phyloP scores from a whole-genome alignment of 2,888 invertebrate genomes.

The Lathronympha strigana region DNA sequence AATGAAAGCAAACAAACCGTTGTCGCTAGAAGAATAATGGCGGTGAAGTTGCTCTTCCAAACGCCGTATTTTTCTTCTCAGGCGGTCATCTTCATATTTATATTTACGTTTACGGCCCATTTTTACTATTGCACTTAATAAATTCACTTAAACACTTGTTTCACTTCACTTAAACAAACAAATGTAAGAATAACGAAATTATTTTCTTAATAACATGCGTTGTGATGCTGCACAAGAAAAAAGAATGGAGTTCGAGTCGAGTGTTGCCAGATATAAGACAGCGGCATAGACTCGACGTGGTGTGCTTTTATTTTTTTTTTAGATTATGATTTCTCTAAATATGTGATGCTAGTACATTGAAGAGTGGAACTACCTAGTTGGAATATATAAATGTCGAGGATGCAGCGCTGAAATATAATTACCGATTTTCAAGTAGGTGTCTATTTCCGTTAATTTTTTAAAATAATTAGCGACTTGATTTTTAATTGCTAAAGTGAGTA shows the following conservation, averaged over 20 bases:
- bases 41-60: not conserved
- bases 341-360: not conserved
- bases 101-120: not conserved
- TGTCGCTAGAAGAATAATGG: not conserved
- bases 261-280: not conserved
- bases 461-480: constrained; percentile 59
- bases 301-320: not conserved
- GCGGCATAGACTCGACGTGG: not conserved
- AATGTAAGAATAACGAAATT: not conserved
- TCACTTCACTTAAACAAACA: not conserved
- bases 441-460: constrained; percentile 55
- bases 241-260: not conserved
- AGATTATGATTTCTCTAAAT: not conserved
- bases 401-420: not conserved
- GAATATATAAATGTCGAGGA: constrained; percentile 9
- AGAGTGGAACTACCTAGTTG: constrained; percentile 1
- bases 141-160: not conserved
- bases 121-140: too few relatives aligned
- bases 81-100: not conserved
- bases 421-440: constrained; percentile 63
- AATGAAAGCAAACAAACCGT: not conserved
- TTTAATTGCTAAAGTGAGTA: constrained; percentile 56
- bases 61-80: not conserved
- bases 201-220: not conserved
- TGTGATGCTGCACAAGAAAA: not conserved